A percentile compares a stretch with the other conserved stretches of the same genome.
Evolutionary conservation across 1,140 invertebrate genomes (phyloP).

Genomic region (Nebria ingens): DNA sequence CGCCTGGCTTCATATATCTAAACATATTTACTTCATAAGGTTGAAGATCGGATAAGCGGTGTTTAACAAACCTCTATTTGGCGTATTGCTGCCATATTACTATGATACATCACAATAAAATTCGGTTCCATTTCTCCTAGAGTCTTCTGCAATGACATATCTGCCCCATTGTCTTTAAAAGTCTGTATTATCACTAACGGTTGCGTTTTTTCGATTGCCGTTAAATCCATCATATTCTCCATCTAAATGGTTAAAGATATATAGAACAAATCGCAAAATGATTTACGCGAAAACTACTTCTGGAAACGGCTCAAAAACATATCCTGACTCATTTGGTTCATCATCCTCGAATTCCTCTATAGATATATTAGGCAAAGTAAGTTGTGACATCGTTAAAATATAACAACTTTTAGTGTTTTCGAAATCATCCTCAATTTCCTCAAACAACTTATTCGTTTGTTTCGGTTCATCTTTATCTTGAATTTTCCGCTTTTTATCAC

Average conservation of each 20-base stretch:
- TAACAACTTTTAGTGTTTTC: slow-evolving; percentile 51
- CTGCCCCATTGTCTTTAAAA: slow-evolving; percentile 60
- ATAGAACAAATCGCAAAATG: neutral
- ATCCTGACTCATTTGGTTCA: slow-evolving; percentile 18
- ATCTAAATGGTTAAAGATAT: slow-evolving; percentile 36
- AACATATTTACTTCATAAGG: no score
- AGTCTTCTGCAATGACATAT: slow-evolving; percentile 52
- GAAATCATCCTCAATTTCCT: slow-evolving; percentile 26
- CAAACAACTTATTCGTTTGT: neutral
- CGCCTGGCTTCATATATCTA: slow-evolving; percentile 57
- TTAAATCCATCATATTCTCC: slow-evolving; percentile 53
- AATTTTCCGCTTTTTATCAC: slow-evolving; percentile 16
- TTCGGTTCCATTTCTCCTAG: slow-evolving; percentile 60
- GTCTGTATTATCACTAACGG: slow-evolving; percentile 65
- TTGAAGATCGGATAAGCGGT: no score
- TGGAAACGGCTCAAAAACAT: slow-evolving; percentile 53
- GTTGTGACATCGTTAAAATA: slow-evolving; percentile 56
- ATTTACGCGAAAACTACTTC: slow-evolving; percentile 36
- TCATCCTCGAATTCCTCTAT: slow-evolving; percentile 22
- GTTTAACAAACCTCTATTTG: slow-evolving; percentile 68
- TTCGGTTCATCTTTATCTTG: slow-evolving; percentile 11
- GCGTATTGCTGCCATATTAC: slow-evolving; percentile 73
- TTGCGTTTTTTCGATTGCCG: slow-evolving; percentile 40
- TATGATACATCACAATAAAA: slow-evolving; percentile 85
- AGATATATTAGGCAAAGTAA: slow-evolving; percentile 19